A percentile compares a stretch with the other conserved stretches of the same genome.
Conservation (phyloP, 2,797 vertebrate genomes). For the Spinibarbus caldwelli region DNA sequence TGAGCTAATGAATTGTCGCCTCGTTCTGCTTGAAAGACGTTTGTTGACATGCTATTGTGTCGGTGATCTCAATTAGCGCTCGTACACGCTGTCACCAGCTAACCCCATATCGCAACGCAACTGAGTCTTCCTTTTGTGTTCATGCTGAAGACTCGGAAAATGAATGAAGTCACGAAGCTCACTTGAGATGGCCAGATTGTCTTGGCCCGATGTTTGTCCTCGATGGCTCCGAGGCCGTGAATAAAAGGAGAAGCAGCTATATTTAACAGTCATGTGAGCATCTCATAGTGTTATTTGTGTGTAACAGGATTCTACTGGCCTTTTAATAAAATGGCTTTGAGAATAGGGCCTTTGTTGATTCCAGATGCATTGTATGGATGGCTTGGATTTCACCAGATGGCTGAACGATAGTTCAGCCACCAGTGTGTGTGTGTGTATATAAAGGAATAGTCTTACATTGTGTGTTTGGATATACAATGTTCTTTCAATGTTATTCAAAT, state of each 20-base stretch:
- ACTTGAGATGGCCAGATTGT: slow-evolving; percentile 20
- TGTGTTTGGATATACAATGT: background rate
- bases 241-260: slow-evolving; percentile 41
- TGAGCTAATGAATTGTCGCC: background rate
- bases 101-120: background rate
- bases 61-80: background rate
- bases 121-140: background rate
- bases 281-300: slow-evolving; percentile 40
- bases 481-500: background rate
- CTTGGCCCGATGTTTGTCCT: background rate
- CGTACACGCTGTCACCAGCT: background rate
- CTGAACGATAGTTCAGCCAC: background rate
- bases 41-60: background rate
- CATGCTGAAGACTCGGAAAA: background rate
- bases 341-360: slow-evolving; percentile 51
- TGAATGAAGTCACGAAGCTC: slow-evolving; percentile 22
- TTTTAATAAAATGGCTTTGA: background rate
- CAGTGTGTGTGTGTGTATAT: too few relatives aligned
- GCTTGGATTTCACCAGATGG: background rate
- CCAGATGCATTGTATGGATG: slow-evolving; percentile 6
- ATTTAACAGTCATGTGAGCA: slow-evolving; percentile 58
- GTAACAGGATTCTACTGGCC: slow-evolving; percentile 3
- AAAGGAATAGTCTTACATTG: background rate
- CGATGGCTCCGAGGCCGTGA: background rate
- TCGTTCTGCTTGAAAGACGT: background rate